A percentile compares a stretch with the other conserved stretches of the same genome.
These are phyloP conservation scores for Mactra quadrangularis DNA, from an alignment of 1,140 invertebrate genomes.

Conservation along the genomic window DNA sequence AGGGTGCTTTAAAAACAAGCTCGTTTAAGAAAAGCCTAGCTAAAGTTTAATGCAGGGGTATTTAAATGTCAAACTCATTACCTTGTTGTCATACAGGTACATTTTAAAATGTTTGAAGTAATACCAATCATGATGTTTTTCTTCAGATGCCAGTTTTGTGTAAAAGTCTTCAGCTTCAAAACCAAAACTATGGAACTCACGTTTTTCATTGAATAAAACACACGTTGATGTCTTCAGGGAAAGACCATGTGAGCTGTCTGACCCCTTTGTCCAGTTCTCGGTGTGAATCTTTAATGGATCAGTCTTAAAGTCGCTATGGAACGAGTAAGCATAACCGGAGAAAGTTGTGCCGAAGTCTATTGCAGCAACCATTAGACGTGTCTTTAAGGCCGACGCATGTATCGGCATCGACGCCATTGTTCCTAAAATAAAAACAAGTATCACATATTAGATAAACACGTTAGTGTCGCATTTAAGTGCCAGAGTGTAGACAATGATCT, in stretches of 20 bases:
- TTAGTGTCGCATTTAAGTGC: no score
- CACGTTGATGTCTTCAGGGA: conserved; percentile 63
- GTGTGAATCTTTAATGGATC: conserved; percentile 50
- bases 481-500: no score
- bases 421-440: no score
- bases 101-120: conserved; percentile 68
- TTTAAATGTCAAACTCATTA: conserved; percentile 16
- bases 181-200: conserved; percentile 66
- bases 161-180: conserved; percentile 68
- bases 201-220: conserved; percentile 53
- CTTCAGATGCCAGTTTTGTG: conserved; percentile 2
- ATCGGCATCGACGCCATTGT: conserved; percentile 14
- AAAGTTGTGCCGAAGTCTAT: conserved; percentile 75
- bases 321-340: conserved; percentile 65
- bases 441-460: no score
- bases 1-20: no score
- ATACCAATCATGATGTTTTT: conserved; percentile 51
- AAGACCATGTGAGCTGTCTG: not conserved
- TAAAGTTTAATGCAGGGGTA: no score
- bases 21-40: no score
- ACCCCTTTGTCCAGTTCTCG: conserved; percentile 51
- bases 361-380: conserved; percentile 56
- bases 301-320: conserved; percentile 49
- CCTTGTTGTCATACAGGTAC: conserved; percentile 63
- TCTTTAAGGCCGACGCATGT: not conserved